phyloP scores from a whole-genome alignment of 1,140 invertebrate species.

The Polyergus mexicanus region DNA sequence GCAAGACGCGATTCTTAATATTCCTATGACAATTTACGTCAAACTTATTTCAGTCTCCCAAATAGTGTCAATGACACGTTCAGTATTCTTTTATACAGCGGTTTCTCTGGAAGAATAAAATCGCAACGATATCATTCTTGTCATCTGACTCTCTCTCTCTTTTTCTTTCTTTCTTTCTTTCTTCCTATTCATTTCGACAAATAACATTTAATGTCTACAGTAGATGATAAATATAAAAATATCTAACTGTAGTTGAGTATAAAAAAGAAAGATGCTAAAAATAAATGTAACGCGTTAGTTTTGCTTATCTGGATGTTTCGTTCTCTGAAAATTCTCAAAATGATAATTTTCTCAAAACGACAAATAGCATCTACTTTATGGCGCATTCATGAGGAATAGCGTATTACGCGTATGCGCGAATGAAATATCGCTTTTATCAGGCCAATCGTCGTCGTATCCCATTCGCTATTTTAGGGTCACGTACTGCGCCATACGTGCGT shows the following conservation, averaged over 20 bases:
- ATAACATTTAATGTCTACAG: neutral
- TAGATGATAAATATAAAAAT: constrained; percentile 25
- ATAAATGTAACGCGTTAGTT: neutral
- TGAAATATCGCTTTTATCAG: constrained; percentile 61
- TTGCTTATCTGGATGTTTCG: neutral
- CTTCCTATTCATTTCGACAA: constrained; percentile 1
- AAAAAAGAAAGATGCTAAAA: neutral
- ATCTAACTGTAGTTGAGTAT: neutral
- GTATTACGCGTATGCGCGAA: constrained; percentile 37
- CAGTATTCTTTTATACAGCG: constrained; percentile 14
- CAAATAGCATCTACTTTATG: constrained; percentile 56
- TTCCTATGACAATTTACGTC: constrained; percentile 15
- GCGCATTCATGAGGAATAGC: constrained; percentile 46
- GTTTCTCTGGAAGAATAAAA: constrained; percentile 51
- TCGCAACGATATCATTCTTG: neutral
- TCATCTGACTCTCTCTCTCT: neutral
- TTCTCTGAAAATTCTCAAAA: neutral
- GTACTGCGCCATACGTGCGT: constrained; percentile 4
- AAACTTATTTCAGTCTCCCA: constrained; percentile 14
- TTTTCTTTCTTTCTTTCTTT: too few relatives aligned
- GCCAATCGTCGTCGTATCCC: constrained; percentile 41
- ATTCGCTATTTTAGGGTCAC: constrained; percentile 38
- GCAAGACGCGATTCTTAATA: neutral
- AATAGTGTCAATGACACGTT: constrained; percentile 18
- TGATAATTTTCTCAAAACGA: constrained; percentile 21